Evolutionary conservation across 2,113 vertebrate species (phyloP), one percentile per base, ranked within the genome.

Genomic region (Myiozetetes cayanensis): DNA sequence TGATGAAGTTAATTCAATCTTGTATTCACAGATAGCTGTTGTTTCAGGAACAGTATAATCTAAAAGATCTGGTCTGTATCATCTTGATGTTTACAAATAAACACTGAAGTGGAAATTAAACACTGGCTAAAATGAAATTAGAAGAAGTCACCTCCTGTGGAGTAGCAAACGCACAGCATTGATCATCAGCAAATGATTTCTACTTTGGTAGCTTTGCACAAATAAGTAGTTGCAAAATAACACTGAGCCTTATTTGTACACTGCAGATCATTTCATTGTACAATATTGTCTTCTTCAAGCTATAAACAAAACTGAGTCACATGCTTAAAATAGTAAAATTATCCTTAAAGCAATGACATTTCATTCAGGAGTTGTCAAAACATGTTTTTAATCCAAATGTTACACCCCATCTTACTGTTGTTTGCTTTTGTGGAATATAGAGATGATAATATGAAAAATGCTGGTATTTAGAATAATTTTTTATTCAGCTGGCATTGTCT

Each of bases 71-170:
- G 94, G 70, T 79, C 58, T 31, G 0, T 94, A 83, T 94, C 93
- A 85, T 47, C 49, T 65, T 70, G 81, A 70, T 92, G 74, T 94
- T 96, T 92, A 91, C 77, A 91, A 94, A 95, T 96, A 94, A 93
- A 85, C 30, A 49, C 4, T 85, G 95, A 96, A 75, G 28, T 79
- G 62, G 78, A 82, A 91, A 94, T 91, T 85, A 82, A 82, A 87
- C 41, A 76, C 79, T 59, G 50, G 43, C 22, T 91, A 85, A 89
- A 94, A 95, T 66, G 25, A 82, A 87, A 73, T 94, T 91, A 89
- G 68, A 83, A 76, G 24, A 37, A 89, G 43, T 50, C 53, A 93
- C 49, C n/a, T 89, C 85, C 70, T 89, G 46, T 82, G 66, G 13
- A 46, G 49, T 53, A 82, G 56, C 35, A 49, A 90, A 56, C 47